Evolutionary conservation across 2,797 vertebrate species (phyloP).

Genomic region (Psittacula derbiana): DNA sequence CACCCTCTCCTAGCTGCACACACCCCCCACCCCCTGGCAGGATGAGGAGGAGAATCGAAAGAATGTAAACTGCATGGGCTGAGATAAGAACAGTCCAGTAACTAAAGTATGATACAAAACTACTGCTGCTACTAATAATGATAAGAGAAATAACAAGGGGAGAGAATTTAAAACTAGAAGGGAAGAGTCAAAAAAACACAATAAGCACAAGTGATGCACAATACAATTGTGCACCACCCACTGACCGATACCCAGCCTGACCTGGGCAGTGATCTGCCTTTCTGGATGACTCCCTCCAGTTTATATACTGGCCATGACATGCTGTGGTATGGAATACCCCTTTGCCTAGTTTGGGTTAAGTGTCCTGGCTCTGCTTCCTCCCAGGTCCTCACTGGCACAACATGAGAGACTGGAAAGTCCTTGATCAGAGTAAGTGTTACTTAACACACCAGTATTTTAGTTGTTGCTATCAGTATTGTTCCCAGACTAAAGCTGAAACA

Average conservation of each 20-base stretch:
- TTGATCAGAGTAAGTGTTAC: neutral
- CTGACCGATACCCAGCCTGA: neutral
- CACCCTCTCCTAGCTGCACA: no score
- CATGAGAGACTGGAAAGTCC: neutral
- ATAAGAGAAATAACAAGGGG: neutral
- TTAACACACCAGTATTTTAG: neutral
- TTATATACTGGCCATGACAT: neutral
- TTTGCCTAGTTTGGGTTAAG: neutral
- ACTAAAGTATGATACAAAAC: neutral
- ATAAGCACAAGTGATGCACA: neutral
- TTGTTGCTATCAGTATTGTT: neutral
- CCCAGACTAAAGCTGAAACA: neutral
- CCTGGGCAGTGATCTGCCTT: neutral
- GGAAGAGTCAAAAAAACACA: neutral
- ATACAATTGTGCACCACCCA: neutral
- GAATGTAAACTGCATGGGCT: neutral
- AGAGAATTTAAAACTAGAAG: neutral
- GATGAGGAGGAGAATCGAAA: neutral
- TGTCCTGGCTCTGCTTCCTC: neutral
- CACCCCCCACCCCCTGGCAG: rapidly evolving
- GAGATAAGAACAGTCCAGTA: neutral
- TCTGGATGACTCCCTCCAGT: neutral
- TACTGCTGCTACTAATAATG: neutral
- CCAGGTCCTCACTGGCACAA: neutral
- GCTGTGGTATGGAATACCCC: neutral